Conservation (phyloP, 2,888 invertebrate species). For the Kryphioiulus occultus region DNA sequence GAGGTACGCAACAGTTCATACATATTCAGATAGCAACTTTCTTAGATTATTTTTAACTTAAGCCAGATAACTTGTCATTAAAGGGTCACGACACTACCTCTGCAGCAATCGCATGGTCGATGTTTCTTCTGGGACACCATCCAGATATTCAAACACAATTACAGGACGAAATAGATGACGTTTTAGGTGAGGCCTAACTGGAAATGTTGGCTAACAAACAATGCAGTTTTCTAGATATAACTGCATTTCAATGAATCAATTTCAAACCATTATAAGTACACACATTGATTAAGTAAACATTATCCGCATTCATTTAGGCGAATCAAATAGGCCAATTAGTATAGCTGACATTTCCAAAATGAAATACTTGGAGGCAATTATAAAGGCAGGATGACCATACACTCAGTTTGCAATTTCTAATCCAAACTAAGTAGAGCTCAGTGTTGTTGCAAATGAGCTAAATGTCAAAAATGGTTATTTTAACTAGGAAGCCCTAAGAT, state of each 20-base stretch:
- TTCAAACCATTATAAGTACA: too few relatives aligned
- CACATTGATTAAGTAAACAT: too few relatives aligned
- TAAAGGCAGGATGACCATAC: neutral
- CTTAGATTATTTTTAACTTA: neutral
- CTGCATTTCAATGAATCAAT: too few relatives aligned
- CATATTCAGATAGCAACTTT: neutral
- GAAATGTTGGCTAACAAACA: too few relatives aligned
- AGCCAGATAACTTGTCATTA: neutral
- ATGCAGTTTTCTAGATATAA: too few relatives aligned
- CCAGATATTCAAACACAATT: neutral
- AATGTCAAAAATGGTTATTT: neutral
- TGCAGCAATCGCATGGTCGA: neutral
- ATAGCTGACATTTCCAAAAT: neutral
- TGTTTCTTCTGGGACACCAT: neutral
- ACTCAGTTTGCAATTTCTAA: too few relatives aligned
- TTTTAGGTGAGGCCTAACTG: neutral
- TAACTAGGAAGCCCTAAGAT: conserved; percentile 40
- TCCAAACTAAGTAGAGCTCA: neutral
- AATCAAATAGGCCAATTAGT: neutral
- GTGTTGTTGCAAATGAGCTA: neutral
- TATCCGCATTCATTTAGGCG: neutral
- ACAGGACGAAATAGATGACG: neutral
- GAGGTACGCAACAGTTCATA: neutral
- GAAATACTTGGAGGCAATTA: neutral
- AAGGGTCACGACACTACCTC: neutral